Evolutionary conservation across 2,888 invertebrate species (phyloP).

Genomic region (Lamproptera curius): DNA sequence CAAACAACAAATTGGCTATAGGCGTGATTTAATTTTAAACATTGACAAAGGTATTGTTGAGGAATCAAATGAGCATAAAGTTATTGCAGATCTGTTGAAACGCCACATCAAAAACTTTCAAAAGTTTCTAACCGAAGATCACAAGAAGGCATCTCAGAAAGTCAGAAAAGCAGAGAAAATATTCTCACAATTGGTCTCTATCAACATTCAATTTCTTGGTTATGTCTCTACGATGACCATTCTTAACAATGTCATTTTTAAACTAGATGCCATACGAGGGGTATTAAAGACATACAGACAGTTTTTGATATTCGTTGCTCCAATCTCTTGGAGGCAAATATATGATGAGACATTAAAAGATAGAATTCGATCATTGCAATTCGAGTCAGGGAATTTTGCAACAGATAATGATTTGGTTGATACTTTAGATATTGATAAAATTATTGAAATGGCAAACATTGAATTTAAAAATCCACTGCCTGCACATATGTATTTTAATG

Average conservation of each 20-base stretch:
- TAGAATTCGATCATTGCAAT: conserved; percentile 56
- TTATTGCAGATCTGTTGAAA: conserved; percentile 50
- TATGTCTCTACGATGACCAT: conserved; percentile 53
- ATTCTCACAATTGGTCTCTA: conserved; percentile 47
- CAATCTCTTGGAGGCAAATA: conserved; percentile 61
- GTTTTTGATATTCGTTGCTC: conserved; percentile 63
- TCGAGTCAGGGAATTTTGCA: conserved; percentile 55
- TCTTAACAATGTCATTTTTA: conserved; percentile 62
- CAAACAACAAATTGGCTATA: conserved; percentile 69
- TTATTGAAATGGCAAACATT: conserved; percentile 52
- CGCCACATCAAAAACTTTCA: conserved; percentile 65
- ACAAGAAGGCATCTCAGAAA: conserved; percentile 59
- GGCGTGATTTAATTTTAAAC: conserved; percentile 60
- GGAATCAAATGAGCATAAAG: conserved; percentile 50
- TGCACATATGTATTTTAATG: conserved; percentile 49
- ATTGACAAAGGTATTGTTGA: conserved; percentile 53
- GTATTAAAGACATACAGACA: conserved; percentile 61
- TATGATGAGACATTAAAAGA: conserved; percentile 55
- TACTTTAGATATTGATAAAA: conserved; percentile 61
- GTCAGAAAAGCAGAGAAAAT: conserved; percentile 55
- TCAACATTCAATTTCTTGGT: conserved; percentile 54
- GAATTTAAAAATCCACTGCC: conserved; percentile 54
- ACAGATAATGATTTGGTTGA: conserved; percentile 65
- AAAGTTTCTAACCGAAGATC: conserved; percentile 66
- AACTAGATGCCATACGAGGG: conserved; percentile 60